phyloP scores from a whole-genome alignment of 2,797 vertebrate genomes.

The Scolopax rusticola region DNA sequence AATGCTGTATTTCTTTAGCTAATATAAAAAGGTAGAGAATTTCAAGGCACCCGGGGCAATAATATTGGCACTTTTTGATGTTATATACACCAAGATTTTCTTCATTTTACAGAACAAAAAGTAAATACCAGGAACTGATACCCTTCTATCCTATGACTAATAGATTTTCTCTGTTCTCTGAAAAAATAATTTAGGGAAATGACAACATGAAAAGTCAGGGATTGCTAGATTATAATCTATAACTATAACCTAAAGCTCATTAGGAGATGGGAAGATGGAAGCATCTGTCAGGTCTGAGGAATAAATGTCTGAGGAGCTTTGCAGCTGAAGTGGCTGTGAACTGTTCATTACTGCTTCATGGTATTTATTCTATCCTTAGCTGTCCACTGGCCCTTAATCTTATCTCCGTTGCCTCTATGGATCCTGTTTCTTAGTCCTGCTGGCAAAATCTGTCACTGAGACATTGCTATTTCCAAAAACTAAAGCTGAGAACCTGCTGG shows the following conservation, averaged over 20 bases:
- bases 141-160: not conserved
- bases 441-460: not conserved
- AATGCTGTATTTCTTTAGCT: not conserved
- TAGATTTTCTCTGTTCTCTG: not conserved
- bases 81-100: not conserved
- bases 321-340: not conserved
- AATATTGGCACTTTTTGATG: not conserved
- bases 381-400: not conserved
- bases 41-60: not conserved
- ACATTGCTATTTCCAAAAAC: not conserved
- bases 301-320: not conserved
- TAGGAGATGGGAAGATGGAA: not conserved
- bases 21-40: not conserved
- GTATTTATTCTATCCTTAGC: not conserved
- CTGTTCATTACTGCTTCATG: not conserved
- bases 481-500: not conserved
- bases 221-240: not conserved
- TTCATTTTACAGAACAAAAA: not conserved
- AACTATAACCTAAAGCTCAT: not conserved
- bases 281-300: not conserved
- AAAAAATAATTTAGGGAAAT: not conserved
- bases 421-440: not conserved
- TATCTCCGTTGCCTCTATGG: not conserved
- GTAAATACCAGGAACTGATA: not conserved
- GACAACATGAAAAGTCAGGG: not conserved